Evolutionary conservation across 2,888 invertebrate species (phyloP), one percentile per base, ranked within the genome.

Genomic region (Drosophila trichaetosa): DNA sequence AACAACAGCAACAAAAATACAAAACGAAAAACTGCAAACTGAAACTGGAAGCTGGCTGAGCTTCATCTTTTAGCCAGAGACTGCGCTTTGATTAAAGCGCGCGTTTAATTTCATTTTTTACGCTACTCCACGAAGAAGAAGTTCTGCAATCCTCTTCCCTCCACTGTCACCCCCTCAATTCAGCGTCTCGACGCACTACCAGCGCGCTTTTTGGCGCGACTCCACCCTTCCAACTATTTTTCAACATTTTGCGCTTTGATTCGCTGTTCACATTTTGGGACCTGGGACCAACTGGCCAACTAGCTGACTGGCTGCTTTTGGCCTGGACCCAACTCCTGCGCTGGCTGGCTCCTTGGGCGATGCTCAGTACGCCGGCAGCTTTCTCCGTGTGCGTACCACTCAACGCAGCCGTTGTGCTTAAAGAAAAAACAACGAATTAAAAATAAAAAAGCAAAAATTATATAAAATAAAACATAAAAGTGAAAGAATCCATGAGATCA

Each of bases 21-120:
- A 65, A 66, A 53, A 65, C 48, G 29, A 46, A 62, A 63, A 60
- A 62, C 49, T 56, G 10, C 24, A 58, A 69, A 68, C 69, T 68
- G 72, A 72, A 79, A 69, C 46, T 46, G 46, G 46, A 46, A 80
- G 69, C 68, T 68, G 67, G 78, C 76, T 66, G 61, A 66, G 75
- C 80, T 65, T 68, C 83, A 73, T 62, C 80, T 67, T 69, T 79
- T 58, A 70, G 67, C 57, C 64, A 29, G 52, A 49, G 67, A 42
- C 69, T 72, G 71, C 73, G 79, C 73, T 82, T 89, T 90, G 85
- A 89, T 88, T 88, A 90, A 89, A 90, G 90, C 87, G 90, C 90
- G 83, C 87, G 89, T 87, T 87, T 89, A 89, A 87, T 87, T 90
- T 90, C 87, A 90, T 90, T 90, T 90, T 90, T 87, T 90, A 90